Conservation (phyloP, 2,113 vertebrate species). For the Meles meles region DNA sequence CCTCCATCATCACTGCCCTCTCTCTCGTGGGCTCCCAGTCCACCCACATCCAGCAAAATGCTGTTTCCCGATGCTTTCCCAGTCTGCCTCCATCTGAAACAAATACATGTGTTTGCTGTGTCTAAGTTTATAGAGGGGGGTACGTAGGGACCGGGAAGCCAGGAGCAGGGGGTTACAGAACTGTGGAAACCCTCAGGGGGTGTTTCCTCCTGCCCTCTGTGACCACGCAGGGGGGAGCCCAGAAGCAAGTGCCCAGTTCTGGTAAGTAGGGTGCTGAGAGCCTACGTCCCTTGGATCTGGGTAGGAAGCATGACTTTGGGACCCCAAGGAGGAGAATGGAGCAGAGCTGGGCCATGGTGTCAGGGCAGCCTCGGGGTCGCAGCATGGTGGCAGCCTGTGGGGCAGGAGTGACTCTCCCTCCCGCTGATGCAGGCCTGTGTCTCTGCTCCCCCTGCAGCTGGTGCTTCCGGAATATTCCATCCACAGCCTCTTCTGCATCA, state of each 20-base stretch:
- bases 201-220: too few species aligned
- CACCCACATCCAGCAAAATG: not conserved
- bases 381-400: not conserved
- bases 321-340: not conserved
- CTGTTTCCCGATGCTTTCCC: not conserved
- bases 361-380: not conserved
- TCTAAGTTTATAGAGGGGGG: not conserved
- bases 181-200: not conserved
- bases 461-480: constrained; percentile 98
- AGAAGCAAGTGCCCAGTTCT: not conserved
- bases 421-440: not conserved
- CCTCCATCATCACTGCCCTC: not conserved
- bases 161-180: not conserved
- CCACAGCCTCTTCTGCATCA: constrained; percentile 97
- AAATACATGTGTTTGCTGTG: not conserved
- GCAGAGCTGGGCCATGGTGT: not conserved
- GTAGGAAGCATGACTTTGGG: not conserved
- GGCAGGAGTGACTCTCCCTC: not conserved
- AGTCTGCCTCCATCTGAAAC: not conserved
- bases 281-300: not conserved
- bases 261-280: not conserved
- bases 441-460: constrained; percentile 83
- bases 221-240: not conserved
- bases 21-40: not conserved
- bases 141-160: not conserved